phyloP scores from a whole-genome alignment of 2,888 invertebrate genomes.

The Torymus texanus region DNA sequence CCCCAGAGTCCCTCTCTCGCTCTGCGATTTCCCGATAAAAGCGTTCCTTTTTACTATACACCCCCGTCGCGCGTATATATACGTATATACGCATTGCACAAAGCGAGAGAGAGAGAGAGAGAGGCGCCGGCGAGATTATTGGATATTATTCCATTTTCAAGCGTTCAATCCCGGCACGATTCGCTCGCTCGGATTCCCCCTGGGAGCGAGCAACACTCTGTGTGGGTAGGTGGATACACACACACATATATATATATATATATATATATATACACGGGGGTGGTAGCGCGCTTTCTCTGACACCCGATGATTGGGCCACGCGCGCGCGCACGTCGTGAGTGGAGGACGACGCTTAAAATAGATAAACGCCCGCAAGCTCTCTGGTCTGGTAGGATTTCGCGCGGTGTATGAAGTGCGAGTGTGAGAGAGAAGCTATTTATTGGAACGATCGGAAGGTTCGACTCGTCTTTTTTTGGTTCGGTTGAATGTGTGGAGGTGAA shows the following conservation, averaged over 20 bases:
- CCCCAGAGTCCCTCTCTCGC: constrained; percentile 61
- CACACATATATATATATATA: neutral
- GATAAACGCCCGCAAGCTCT: constrained; percentile 39
- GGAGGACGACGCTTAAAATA: constrained; percentile 57
- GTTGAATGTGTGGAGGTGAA: too few species aligned
- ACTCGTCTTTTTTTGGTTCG: neutral
- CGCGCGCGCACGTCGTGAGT: neutral
- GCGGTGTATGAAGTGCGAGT: constrained; percentile 1
- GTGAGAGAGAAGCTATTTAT: neutral
- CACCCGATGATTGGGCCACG: constrained; percentile 65
- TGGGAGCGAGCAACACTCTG: constrained; percentile 61
- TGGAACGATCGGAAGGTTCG: neutral
- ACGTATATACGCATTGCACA: too few species aligned
- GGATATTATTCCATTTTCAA: constrained; percentile 75
- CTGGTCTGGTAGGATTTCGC: constrained; percentile 17
- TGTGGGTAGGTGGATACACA: neutral
- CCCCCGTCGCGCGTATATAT: too few species aligned
- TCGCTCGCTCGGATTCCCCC: constrained; percentile 70
- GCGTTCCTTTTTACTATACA: constrained; percentile 62
- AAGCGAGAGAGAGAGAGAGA: too few species aligned
- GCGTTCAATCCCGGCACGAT: constrained; percentile 75
- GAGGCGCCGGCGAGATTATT: constrained; percentile 69
- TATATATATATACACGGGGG: neutral
- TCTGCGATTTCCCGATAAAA: constrained; percentile 73
- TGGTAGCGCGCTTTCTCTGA: constrained; percentile 46